These are phyloP conservation scores for Aphyosemion australe DNA, from an alignment of 2,113 vertebrate species.

Conservation along the genomic window DNA sequence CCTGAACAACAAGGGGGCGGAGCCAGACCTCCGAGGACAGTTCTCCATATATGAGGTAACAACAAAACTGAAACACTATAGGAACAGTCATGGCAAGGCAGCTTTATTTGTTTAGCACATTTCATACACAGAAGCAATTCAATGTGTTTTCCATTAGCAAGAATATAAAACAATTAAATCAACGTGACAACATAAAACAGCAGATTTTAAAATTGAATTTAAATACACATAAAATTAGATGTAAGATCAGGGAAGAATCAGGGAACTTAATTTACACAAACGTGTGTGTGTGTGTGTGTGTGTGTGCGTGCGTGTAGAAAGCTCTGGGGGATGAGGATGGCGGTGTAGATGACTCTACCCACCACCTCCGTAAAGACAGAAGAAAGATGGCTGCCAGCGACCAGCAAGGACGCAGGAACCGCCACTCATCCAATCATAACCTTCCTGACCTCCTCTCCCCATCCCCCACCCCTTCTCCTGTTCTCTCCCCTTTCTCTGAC, in stretches of 20 bases:
- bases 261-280: too few relatives aligned
- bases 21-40: conserved; percentile 86
- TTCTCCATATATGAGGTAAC: conserved; percentile 88
- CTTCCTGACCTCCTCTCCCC: conserved; percentile 52
- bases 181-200: too few relatives aligned
- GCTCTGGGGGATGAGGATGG: conserved; percentile 87
- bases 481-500: conserved; percentile 15
- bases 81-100: too few relatives aligned
- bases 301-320: conserved; percentile 65
- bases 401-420: conserved; percentile 83
- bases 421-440: conserved; percentile 76
- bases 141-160: too few relatives aligned
- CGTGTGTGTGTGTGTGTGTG: too few relatives aligned
- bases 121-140: too few relatives aligned
- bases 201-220: too few relatives aligned
- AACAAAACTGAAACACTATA: not conserved
- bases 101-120: too few relatives aligned
- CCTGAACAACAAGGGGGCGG: conserved; percentile 77
- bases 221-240: too few relatives aligned
- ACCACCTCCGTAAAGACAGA: conserved; percentile 82
- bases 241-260: too few relatives aligned
- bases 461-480: conserved; percentile 35
- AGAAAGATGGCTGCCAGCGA: conserved; percentile 77
- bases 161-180: too few relatives aligned
- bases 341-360: conserved; percentile 73